Evolutionary conservation across 2,113 vertebrate species (phyloP).

Genomic region (Rutilus rutilus): DNA sequence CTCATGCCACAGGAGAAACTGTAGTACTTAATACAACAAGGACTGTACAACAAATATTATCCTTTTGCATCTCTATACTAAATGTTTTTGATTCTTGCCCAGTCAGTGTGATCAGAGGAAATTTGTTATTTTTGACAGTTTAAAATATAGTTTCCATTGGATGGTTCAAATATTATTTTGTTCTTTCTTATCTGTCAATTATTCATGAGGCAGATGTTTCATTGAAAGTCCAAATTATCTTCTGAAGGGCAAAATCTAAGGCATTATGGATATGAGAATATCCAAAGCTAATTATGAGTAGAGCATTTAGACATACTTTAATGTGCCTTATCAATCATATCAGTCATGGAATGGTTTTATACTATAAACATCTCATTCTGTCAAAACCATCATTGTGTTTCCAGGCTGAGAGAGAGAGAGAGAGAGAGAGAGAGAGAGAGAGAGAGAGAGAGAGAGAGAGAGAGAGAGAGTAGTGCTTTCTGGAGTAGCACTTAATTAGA

Average conservation of each 20-base stretch:
- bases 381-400: slow-evolving; percentile 14
- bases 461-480: neutral
- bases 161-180: slow-evolving; percentile 29
- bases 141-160: slow-evolving; percentile 40
- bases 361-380: slow-evolving; percentile 28
- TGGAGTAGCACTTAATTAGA: neutral
- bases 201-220: slow-evolving; percentile 54
- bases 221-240: slow-evolving; percentile 54
- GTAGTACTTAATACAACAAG: neutral
- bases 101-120: neutral
- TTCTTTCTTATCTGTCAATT: slow-evolving; percentile 43
- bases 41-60: neutral
- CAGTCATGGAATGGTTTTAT: slow-evolving; percentile 3
- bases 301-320: slow-evolving; percentile 35
- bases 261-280: slow-evolving; percentile 47
- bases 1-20: neutral
- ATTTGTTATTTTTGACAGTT: slow-evolving; percentile 3
- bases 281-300: slow-evolving; percentile 45
- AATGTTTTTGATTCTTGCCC: neutral
- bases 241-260: slow-evolving; percentile 38
- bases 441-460: neutral
- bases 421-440: no score
- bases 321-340: slow-evolving; percentile 26
- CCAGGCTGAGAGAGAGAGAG: neutral
- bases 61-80: neutral